These are phyloP conservation scores for Arizona elegans DNA, from an alignment of 2,113 vertebrate genomes.

Conservation along the genomic window DNA sequence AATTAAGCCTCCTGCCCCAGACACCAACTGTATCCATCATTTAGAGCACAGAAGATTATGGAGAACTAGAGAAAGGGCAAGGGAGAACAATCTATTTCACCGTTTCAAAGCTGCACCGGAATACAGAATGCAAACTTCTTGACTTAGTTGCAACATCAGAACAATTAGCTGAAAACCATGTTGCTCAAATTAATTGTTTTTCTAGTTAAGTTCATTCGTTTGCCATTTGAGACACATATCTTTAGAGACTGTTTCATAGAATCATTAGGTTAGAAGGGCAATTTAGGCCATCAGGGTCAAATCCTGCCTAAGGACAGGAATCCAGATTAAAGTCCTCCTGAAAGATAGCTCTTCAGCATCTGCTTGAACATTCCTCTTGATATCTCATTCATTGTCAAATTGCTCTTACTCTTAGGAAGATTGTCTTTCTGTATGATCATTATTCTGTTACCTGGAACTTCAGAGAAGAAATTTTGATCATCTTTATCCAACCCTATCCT, in stretches of 20 bases:
- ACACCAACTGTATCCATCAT: neutral
- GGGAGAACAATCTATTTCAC: neutral
- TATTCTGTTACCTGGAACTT: neutral
- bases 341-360: neutral
- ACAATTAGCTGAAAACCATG: neutral
- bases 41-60: neutral
- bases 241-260: neutral
- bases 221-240: neutral
- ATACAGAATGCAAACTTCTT: neutral
- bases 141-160: neutral
- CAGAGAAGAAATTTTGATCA: neutral
- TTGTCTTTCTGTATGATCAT: neutral
- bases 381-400: neutral
- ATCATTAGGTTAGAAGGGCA: neutral
- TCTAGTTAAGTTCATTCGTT: neutral
- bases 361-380: neutral
- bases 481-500: neutral
- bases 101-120: neutral
- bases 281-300: neutral
- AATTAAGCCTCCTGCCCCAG: neutral
- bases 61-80: neutral
- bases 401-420: neutral
- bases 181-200: neutral
- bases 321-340: neutral
- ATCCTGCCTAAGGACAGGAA: neutral